Percentiles rank a stretch among this genome's conserved stretches.
phyloP scores from a whole-genome alignment of 2,113 vertebrate species.

The Hemichromis elongatus region DNA sequence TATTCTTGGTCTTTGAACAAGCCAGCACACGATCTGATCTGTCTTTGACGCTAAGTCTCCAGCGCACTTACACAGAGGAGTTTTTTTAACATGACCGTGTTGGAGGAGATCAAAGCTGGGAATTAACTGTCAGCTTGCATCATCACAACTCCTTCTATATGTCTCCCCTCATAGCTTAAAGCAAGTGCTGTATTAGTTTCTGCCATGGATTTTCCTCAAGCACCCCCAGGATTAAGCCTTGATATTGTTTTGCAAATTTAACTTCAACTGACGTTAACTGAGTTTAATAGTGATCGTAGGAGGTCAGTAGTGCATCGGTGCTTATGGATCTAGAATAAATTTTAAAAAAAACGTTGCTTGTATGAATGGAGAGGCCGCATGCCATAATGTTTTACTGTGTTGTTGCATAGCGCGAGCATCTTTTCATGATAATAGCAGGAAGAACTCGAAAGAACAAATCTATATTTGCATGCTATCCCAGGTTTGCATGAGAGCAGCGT shows the following conservation, averaged over 20 bases:
- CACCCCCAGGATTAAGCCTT: slow-evolving; percentile 28
- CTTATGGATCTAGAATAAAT: neutral
- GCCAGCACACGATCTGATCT: slow-evolving; percentile 55
- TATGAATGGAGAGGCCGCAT: neutral
- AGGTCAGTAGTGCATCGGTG: slow-evolving; percentile 23
- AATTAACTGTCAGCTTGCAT: slow-evolving; percentile 55
- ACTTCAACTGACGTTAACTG: neutral
- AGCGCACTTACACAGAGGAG: neutral
- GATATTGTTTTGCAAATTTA: slow-evolving; percentile 42
- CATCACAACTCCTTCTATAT: slow-evolving; percentile 18
- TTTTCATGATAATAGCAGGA: slow-evolving; percentile 17
- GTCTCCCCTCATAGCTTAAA: slow-evolving; percentile 15
- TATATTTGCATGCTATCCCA: slow-evolving; percentile 38
- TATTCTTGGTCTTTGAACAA: slow-evolving; percentile 57
- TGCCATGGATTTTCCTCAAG: slow-evolving; percentile 20
- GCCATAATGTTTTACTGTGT: neutral
- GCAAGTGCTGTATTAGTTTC: slow-evolving; percentile 21
- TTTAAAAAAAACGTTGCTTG: slow-evolving; percentile 4
- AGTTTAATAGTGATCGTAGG: neutral
- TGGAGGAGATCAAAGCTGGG: slow-evolving; percentile 48
- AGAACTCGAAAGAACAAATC: slow-evolving; percentile 1
- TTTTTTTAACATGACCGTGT: slow-evolving; percentile 5
- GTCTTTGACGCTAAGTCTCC: slow-evolving; percentile 23
- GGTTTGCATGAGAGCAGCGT: slow-evolving; percentile 33
- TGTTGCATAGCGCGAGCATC: neutral